phyloP scores from a whole-genome alignment of 2,888 invertebrate genomes.

The Gymnosoma rotundatum region DNA sequence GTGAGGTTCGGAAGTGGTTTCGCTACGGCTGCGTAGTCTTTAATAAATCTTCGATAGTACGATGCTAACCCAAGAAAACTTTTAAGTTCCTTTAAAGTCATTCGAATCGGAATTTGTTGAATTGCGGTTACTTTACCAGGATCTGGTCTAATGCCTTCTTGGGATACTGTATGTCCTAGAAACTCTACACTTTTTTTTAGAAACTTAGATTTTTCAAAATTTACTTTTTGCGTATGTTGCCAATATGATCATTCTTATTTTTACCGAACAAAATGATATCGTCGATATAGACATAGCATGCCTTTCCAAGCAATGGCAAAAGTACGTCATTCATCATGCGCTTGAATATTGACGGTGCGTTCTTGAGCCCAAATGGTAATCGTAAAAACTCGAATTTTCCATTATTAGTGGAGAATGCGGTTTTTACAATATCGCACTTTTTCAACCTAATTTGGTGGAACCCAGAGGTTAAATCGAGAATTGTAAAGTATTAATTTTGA shows the following conservation, averaged over 20 bases:
- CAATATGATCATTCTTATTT: background rate
- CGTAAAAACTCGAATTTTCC: constrained; percentile 8
- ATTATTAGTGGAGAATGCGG: constrained; percentile 5
- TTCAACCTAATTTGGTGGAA: constrained; percentile 21
- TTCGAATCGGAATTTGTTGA: background rate
- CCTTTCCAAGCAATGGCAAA: constrained; percentile 2
- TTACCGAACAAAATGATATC: constrained; percentile 22
- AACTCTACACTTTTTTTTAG: constrained; percentile 49
- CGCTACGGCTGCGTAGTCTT: constrained; percentile 35
- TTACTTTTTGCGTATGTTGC: constrained; percentile 23
- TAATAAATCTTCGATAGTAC: constrained; percentile 51
- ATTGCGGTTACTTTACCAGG: background rate
- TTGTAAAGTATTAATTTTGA: background rate
- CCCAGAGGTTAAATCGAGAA: constrained; percentile 12
- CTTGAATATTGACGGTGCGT: constrained; percentile 14
- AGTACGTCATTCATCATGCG: constrained; percentile 15
- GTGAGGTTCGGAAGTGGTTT: constrained; percentile 33
- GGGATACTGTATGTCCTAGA: constrained; percentile 12
- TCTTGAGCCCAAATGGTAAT: constrained; percentile 1
- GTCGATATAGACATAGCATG: constrained; percentile 17
- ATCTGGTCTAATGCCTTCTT: constrained; percentile 4
- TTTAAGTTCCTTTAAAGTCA: constrained; percentile 40
- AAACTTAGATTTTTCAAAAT: constrained; percentile 43
- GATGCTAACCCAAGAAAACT: constrained; percentile 32
- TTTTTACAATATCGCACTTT: background rate